Conservation (phyloP, 2,888 invertebrate genomes). For the Dicyrtoma fusca region DNA sequence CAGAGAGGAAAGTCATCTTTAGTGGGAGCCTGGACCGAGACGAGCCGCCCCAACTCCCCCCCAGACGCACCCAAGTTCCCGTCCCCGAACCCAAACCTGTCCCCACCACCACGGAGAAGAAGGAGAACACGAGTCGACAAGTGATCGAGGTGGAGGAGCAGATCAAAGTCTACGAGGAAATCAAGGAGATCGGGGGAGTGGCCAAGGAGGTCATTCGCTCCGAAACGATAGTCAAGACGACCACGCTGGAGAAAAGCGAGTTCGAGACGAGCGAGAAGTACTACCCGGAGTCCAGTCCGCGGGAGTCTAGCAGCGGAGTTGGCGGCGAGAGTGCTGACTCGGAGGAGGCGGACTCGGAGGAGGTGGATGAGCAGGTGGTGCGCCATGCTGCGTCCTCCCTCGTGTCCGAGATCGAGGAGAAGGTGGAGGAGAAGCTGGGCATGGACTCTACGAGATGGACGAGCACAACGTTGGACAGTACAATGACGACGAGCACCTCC, state of each 20-base stretch:
- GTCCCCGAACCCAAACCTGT: not conserved
- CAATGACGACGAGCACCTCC: not conserved
- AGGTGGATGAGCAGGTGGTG: constrained; percentile 57
- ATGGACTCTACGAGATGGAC: not conserved
- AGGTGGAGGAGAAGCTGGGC: constrained; percentile 61
- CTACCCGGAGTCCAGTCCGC: constrained; percentile 62
- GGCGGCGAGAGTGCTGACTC: not conserved
- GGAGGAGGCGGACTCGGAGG: not conserved
- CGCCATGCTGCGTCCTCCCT: constrained; percentile 53
- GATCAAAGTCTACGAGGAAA: constrained; percentile 19
- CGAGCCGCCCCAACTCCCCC: not conserved
- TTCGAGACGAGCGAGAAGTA: constrained; percentile 50
- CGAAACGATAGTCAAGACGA: constrained; percentile 41
- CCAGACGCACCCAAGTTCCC: not conserved
- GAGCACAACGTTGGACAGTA: not conserved
- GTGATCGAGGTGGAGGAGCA: constrained; percentile 39
- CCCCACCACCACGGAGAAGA: not conserved
- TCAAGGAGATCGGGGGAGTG: constrained; percentile 39
- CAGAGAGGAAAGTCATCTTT: constrained; percentile 49
- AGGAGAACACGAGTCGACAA: not conserved
- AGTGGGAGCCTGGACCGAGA: constrained; percentile 4
- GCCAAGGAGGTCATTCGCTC: constrained; percentile 39
- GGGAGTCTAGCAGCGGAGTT: constrained; percentile 44
- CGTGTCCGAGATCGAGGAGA: constrained; percentile 64
- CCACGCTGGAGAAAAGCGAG: constrained; percentile 51